phyloP scores from a whole-genome alignment of 2,113 vertebrate genomes.

The Anolis sagrei region DNA sequence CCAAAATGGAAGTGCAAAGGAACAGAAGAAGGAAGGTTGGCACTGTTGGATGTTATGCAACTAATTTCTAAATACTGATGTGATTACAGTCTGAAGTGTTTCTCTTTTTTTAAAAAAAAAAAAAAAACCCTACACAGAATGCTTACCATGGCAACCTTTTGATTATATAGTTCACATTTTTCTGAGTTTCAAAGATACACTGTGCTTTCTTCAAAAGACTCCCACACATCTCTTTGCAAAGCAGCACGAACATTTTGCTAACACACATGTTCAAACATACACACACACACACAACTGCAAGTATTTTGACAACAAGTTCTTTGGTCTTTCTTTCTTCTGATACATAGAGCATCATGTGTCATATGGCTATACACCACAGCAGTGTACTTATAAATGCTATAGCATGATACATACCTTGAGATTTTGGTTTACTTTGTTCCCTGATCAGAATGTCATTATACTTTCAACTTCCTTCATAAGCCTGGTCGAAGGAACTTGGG shows the following conservation, averaged over 20 bases:
- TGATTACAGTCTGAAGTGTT: neutral
- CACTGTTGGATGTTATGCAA: neutral
- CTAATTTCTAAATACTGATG: neutral
- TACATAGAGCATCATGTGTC: neutral
- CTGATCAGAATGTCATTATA: neutral
- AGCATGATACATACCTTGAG: neutral
- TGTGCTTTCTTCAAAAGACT: slow-evolving; percentile 20
- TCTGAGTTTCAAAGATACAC: slow-evolving; percentile 33
- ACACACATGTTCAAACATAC: neutral
- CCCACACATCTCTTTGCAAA: neutral
- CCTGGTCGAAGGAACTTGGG: neutral
- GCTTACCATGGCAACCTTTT: slow-evolving; percentile 40
- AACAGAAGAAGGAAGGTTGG: neutral
- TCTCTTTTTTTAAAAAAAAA: neutral
- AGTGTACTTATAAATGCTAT: neutral
- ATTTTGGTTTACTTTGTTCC: neutral
- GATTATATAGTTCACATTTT: slow-evolving; percentile 22
- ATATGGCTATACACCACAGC: neutral
- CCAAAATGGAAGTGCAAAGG: neutral
- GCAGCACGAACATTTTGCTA: slow-evolving; percentile 1
- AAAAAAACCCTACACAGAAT: neutral
- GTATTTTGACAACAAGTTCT: slow-evolving; percentile 1
- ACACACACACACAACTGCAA: neutral
- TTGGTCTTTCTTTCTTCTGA: neutral
- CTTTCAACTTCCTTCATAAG: neutral